Conservation (phyloP, 2,113 vertebrate species). For the Tiliqua scincoides region DNA sequence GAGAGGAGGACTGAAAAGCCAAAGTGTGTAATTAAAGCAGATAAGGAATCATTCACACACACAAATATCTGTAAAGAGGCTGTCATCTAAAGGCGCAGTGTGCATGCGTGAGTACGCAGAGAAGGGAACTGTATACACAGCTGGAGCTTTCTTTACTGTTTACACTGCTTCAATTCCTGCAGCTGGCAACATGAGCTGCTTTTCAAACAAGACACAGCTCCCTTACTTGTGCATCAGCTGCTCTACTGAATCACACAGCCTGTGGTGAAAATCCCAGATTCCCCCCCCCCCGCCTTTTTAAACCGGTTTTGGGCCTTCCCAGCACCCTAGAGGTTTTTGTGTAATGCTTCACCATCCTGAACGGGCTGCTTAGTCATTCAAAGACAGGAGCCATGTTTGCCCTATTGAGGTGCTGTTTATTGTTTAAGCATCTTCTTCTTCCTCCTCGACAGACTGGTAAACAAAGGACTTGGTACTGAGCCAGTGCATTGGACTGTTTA, state of each 20-base stretch:
- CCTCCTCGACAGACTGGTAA: too few species aligned
- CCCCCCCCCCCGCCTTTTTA: too few species aligned
- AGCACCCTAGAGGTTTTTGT: too few species aligned
- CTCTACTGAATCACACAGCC: not conserved
- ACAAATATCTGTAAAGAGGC: not conserved
- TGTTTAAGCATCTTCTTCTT: too few species aligned
- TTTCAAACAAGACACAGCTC: not conserved
- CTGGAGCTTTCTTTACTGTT: not conserved
- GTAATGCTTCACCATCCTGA: too few species aligned
- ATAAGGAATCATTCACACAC: not conserved
- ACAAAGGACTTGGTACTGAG: too few species aligned
- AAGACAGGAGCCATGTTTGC: too few species aligned
- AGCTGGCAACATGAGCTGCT: not conserved
- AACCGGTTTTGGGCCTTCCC: too few species aligned
- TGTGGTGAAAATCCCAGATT: too few species aligned
- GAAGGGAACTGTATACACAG: not conserved
- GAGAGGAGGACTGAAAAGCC: not conserved
- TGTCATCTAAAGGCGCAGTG: not conserved
- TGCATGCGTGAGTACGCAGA: not conserved
- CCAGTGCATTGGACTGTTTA: too few species aligned
- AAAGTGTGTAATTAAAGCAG: not conserved
- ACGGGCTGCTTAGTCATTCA: too few species aligned
- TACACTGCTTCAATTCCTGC: not conserved
- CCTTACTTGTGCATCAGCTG: not conserved
- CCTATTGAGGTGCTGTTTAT: too few species aligned